Percentiles rank a stretch among this genome's conserved stretches.
These are phyloP conservation scores for Rhyacophila evoluta DNA, from an alignment of 2,888 invertebrate genomes.

Conservation along the genomic window DNA sequence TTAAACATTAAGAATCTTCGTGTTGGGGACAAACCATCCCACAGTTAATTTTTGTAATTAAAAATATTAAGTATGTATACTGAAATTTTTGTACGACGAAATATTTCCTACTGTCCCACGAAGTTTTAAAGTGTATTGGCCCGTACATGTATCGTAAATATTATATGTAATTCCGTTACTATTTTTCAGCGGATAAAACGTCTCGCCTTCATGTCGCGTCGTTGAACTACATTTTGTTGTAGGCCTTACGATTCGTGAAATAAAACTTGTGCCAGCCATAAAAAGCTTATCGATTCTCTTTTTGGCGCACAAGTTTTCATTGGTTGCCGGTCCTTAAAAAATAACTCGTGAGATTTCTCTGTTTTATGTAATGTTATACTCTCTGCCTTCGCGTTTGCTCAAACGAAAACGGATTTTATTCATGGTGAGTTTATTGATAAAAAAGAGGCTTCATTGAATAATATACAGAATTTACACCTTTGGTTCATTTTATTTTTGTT, in stretches of 20 bases:
- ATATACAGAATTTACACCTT: background rate
- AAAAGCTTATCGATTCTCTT: background rate
- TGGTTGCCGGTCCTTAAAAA: background rate
- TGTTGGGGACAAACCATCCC: too few relatives aligned
- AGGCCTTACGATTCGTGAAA: background rate
- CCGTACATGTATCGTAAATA: too few relatives aligned
- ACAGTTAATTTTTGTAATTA: too few relatives aligned
- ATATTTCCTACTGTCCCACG: too few relatives aligned
- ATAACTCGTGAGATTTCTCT: background rate
- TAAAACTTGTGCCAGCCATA: background rate
- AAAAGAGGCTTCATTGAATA: background rate
- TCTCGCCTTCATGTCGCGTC: background rate
- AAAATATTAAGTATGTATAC: too few relatives aligned
- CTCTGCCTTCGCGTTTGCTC: background rate
- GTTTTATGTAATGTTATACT: background rate
- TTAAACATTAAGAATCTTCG: too few relatives aligned
- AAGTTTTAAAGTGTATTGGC: too few relatives aligned
- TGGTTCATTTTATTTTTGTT: background rate
- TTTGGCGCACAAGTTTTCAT: background rate
- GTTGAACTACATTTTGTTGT: background rate
- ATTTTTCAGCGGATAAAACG: background rate
- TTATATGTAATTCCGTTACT: too few relatives aligned
- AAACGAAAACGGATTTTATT: background rate
- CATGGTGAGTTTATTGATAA: background rate
- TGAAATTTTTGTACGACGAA: too few relatives aligned